Evolutionary conservation across 2,888 invertebrate genomes (phyloP).

Genomic region (Nemapogon koenigi): DNA sequence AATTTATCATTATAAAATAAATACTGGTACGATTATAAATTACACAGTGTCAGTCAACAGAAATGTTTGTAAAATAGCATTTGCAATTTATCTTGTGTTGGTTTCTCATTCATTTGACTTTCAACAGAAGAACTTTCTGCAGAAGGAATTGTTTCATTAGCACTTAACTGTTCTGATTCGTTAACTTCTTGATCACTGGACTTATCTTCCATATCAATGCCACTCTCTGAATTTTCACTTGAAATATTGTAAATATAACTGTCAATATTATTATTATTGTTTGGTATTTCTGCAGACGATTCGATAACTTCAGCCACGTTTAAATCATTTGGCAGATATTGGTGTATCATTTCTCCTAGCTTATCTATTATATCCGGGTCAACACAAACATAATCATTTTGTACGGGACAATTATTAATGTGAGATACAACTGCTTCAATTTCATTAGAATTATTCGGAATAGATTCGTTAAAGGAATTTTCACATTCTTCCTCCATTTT

Average conservation of each 20-base stretch:
- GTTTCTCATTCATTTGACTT: conserved; percentile 12
- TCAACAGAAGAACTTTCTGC: conserved; percentile 1
- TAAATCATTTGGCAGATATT: conserved; percentile 3
- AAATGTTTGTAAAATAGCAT: conserved; percentile 3
- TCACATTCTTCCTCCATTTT: not conserved
- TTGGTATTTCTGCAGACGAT: conserved; percentile 1
- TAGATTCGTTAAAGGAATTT: no score
- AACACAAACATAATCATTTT: conserved; percentile 2
- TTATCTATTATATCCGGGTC: not conserved
- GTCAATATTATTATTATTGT: no score
- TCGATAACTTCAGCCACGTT: not conserved
- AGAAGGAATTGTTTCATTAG: conserved; percentile 12
- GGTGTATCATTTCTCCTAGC: conserved; percentile 1
- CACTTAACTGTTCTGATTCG: no score
- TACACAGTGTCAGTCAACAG: conserved; percentile 1
- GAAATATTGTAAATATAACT: no score
- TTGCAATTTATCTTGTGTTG: conserved; percentile 12
- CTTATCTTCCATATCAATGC: no score
- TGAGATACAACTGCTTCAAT: not conserved
- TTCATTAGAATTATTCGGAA: not conserved
- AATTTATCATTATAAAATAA: no score
- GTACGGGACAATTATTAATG: no score
- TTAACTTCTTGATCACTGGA: no score
- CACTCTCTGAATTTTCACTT: no score
- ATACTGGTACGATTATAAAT: no score